A percentile compares a stretch with the other conserved stretches of the same genome.
Conservation (phyloP, 2,888 invertebrate genomes). For the Drosophila stalkeri region DNA sequence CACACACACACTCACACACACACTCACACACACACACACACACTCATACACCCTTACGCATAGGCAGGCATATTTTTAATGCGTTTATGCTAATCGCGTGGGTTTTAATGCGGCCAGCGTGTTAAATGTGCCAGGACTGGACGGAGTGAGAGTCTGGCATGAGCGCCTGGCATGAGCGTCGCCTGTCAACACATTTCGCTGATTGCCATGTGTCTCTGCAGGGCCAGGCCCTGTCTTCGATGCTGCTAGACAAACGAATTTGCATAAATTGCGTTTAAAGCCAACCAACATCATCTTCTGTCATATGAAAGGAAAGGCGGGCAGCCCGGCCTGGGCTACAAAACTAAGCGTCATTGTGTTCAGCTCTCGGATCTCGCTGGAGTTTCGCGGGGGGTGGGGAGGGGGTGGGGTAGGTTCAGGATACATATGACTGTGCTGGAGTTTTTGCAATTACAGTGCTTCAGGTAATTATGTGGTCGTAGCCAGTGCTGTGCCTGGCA, state of each 20-base stretch:
- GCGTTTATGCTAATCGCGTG: conserved; percentile 83
- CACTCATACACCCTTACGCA: conserved; percentile 30
- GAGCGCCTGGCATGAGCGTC: conserved; percentile 1
- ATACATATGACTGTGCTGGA: background rate
- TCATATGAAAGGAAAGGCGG: background rate
- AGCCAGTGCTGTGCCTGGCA: conserved; percentile 52
- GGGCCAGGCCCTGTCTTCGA: conserved; percentile 34
- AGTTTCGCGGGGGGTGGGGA: too few species aligned
- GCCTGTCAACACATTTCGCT: conserved; percentile 76
- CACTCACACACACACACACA: conserved; percentile 1
- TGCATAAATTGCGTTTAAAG: conserved; percentile 78
- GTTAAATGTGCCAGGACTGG: conserved; percentile 72
- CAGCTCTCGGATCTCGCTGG: background rate
- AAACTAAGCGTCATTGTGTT: conserved; percentile 63
- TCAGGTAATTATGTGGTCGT: conserved; percentile 72
- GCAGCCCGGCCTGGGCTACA: conserved; percentile 3
- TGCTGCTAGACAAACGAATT: conserved; percentile 63
- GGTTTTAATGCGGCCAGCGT: conserved; percentile 78
- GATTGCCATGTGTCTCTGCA: conserved; percentile 67
- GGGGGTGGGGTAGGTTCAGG: too few species aligned
- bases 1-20: conserved; percentile 12
- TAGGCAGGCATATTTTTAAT: conserved; percentile 81
- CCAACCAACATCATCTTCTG: conserved; percentile 36
- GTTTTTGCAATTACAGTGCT: conserved; percentile 75
- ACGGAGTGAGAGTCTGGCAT: conserved; percentile 22